Evolutionary conservation across 1,140 invertebrate species (phyloP).

Genomic region (Hylaeus anthracinus): DNA sequence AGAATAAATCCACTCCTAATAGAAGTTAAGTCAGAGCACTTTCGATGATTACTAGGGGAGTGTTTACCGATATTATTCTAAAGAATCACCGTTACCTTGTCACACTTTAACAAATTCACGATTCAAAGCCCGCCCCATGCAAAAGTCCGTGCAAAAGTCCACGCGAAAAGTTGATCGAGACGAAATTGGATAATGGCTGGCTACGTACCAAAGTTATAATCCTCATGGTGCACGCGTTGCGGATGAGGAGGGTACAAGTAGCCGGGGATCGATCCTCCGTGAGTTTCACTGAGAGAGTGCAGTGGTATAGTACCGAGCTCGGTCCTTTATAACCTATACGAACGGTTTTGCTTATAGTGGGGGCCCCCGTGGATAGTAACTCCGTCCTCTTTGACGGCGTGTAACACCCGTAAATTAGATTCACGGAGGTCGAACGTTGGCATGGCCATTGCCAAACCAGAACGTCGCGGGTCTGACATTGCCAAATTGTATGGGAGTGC

Average conservation of each 20-base stretch:
- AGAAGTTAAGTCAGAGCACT: no score
- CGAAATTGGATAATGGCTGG: not conserved
- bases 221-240: constrained; percentile 74
- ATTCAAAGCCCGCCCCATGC: no score
- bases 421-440: constrained; percentile 22
- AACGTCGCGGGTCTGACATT: constrained; percentile 31
- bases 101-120: no score
- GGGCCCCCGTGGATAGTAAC: constrained; percentile 58
- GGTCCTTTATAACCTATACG: constrained; percentile 81
- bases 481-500: constrained; percentile 50
- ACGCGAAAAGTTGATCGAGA: not conserved
- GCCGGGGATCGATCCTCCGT: constrained; percentile 71
- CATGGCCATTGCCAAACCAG: constrained; percentile 76
- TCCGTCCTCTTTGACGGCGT: constrained; percentile 48
- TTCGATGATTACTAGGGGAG: no score
- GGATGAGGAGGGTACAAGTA: constrained; percentile 44
- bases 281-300: constrained; percentile 81
- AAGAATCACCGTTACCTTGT: no score
- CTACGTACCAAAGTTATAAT: constrained; percentile 78
- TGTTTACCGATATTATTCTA: no score
- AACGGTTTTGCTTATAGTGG: constrained; percentile 69
- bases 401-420: constrained; percentile 61
- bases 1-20: no score
- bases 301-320: constrained; percentile 75
- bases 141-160: not conserved